Evolutionary conservation across 2,113 vertebrate species (phyloP), one percentile per base, ranked within the genome.

Genomic region (Hemiprocne comata): DNA sequence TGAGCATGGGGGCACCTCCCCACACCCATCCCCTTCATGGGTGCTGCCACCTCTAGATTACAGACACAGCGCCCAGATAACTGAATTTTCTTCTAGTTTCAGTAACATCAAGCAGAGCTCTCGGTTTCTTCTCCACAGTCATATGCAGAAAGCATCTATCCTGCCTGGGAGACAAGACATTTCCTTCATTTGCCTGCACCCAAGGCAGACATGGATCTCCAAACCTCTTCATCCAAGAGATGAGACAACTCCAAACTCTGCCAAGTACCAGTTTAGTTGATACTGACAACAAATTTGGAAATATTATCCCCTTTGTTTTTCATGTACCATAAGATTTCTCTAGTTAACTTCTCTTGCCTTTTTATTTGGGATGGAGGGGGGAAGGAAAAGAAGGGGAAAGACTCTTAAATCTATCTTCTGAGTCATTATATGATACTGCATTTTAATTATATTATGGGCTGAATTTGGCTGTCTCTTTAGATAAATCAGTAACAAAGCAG

Each of bases 401-500:
- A 58, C n/a, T 70, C 69, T 91, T 38, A 77, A 94, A 89, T 91
- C 84, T 69, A 4, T 76, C 53, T 65, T 87, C 78, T 84, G 74
- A 86, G 77, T 91, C 75, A 94, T 93, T 93, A 89, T 61, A 92
- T n/a, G 57, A 93, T 81, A 97, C 23, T 89, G 84, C 94, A 91
- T 96, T 95, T 96, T 92, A 96, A 95, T 96, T 95, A 96, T 84
- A 81, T 69, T 89, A 80, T 53, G 53, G 75, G 71, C 31, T 90
- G 85, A 93, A 86, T 95, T 84, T 93, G 89, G 85, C 85, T 86
- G 84, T 62, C 87, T 87, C 70, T 91, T 80, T 80, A 92, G 89
- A 96, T 90, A 88, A 60, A 95, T 92, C 60, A 95, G 60, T 93
- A 95, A 92, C 83, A 97, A 97, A 88, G 72, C 66, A 90, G 81